Conservation (phyloP, 1,140 invertebrate species). For the Lethrus apterus region DNA sequence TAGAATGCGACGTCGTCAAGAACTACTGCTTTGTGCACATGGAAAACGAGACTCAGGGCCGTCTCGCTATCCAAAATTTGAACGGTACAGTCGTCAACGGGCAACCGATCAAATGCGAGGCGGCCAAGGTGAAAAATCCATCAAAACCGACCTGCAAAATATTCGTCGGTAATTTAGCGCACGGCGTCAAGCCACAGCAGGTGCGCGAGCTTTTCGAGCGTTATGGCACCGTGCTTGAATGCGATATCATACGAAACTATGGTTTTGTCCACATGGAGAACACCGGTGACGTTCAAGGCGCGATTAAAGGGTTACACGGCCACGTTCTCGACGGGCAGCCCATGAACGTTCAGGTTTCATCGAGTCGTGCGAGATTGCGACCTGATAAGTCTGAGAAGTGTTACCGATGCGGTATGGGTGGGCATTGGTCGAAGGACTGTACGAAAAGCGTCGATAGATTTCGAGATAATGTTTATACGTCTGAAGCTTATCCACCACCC, state of each 20-base stretch:
- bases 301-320: conserved; percentile 79
- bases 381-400: conserved; percentile 93
- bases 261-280: conserved; percentile 85
- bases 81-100: conserved; percentile 84
- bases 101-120: conserved; percentile 85
- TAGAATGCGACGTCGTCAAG: conserved; percentile 93
- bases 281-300: conserved; percentile 72
- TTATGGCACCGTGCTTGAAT: conserved; percentile 82
- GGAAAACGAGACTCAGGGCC: conserved; percentile 84
- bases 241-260: conserved; percentile 86
- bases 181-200: conserved; percentile 80
- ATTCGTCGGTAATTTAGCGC: conserved; percentile 83
- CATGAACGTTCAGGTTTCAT: conserved; percentile 85
- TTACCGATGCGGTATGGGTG: conserved; percentile 86
- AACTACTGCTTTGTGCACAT: conserved; percentile 98
- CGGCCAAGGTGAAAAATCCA: conserved; percentile 76
- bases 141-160: conserved; percentile 82
- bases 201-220: conserved; percentile 80
- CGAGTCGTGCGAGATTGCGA: conserved; percentile 84
- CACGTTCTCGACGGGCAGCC: conserved; percentile 76
- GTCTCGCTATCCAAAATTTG: conserved; percentile 84
- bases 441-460: conserved; percentile 71
- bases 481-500: conserved; percentile 75
- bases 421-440: conserved; percentile 93
- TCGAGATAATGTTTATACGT: conserved; percentile 73